phyloP scores from a whole-genome alignment of 2,888 invertebrate species.

The Barypeithes pellucidus region DNA sequence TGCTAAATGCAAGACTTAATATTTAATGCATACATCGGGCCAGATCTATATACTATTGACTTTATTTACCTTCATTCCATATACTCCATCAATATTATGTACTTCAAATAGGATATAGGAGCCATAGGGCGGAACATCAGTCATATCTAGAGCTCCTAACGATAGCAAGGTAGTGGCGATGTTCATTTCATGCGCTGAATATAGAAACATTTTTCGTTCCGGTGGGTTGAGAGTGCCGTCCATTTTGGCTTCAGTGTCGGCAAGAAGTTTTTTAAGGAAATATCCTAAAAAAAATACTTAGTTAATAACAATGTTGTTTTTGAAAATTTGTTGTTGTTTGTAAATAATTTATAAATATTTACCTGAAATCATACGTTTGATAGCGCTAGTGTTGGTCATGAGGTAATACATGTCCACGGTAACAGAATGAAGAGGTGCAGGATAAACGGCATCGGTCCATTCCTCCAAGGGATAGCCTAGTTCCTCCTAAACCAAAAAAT shows the following conservation, averaged over 20 bases:
- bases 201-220: constrained; percentile 63
- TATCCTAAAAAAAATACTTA: constrained; percentile 63
- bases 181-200: constrained; percentile 65
- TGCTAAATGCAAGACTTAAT: too few relatives aligned
- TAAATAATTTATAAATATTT: neutral
- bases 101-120: constrained; percentile 63
- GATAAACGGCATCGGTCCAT: constrained; percentile 33
- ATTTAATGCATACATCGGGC: too few relatives aligned
- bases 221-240: constrained; percentile 46
- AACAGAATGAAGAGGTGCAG: constrained; percentile 33
- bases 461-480: constrained; percentile 36
- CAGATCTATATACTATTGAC: neutral
- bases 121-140: constrained; percentile 62
- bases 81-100: constrained; percentile 56
- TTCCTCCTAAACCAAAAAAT: constrained; percentile 21
- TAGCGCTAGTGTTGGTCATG: constrained; percentile 27
- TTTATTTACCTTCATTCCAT: constrained; percentile 55
- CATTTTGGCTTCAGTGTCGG: constrained; percentile 59
- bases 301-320: neutral
- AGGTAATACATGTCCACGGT: constrained; percentile 37
- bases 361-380: constrained; percentile 39
- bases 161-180: constrained; percentile 60
- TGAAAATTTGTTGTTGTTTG: neutral
- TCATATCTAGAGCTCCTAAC: constrained; percentile 55
- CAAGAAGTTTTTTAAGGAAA: constrained; percentile 62